Evolutionary conservation across 2,797 vertebrate genomes (phyloP).

Genomic region (Phalloptychus januarius): DNA sequence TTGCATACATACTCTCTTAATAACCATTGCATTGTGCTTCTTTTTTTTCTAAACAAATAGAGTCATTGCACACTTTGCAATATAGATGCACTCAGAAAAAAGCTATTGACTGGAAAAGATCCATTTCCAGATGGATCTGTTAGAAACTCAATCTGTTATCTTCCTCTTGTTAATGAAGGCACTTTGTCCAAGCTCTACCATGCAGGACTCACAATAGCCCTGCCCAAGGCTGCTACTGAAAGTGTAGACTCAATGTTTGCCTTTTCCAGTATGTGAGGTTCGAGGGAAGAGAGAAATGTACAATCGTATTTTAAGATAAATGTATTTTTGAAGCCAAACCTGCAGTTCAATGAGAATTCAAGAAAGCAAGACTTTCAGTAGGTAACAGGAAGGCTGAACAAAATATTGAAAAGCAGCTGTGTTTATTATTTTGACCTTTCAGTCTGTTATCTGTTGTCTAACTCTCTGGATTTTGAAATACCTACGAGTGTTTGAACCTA

Average conservation of each 20-base stretch:
- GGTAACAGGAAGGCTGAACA: background rate
- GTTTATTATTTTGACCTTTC: background rate
- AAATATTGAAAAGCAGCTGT: background rate
- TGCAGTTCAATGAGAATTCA: background rate
- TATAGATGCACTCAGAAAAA: constrained; percentile 1
- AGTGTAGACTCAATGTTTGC: background rate
- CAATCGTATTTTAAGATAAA: background rate
- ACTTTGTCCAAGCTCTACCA: background rate
- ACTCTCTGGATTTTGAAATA: background rate
- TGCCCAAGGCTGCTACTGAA: background rate
- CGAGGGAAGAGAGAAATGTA: background rate
- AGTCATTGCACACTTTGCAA: background rate
- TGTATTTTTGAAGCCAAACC: background rate
- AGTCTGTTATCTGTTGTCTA: background rate
- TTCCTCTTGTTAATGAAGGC: background rate
- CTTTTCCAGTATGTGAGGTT: background rate
- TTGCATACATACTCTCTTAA: background rate
- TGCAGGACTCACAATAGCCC: background rate
- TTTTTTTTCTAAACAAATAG: background rate
- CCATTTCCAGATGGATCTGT: background rate
- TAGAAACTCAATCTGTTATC: background rate
- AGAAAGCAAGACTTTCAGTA: background rate
- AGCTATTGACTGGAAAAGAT: background rate
- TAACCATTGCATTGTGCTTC: background rate
- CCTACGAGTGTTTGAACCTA: background rate